Conservation (phyloP, 2,888 invertebrate genomes). For the Pecten maximus region DNA sequence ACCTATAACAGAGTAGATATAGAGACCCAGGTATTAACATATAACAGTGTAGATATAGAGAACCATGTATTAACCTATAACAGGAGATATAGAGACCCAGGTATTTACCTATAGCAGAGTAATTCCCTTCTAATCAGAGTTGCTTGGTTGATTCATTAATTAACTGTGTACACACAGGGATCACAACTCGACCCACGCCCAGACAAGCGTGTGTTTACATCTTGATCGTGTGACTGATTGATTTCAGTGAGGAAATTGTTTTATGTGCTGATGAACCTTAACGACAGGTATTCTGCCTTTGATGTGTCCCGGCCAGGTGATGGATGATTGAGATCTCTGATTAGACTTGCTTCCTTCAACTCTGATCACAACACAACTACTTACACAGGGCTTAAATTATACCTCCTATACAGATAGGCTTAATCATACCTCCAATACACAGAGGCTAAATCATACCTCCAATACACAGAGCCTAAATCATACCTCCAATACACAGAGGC, state of each 20-base stretch:
- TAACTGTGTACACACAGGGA: background rate
- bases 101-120: background rate
- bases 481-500: background rate
- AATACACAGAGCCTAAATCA: background rate
- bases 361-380: background rate
- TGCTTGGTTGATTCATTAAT: conserved; percentile 10
- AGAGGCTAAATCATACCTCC: background rate
- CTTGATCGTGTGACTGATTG: conserved; percentile 48
- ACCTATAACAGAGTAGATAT: too few relatives aligned
- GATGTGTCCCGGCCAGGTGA: conserved; percentile 51
- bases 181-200: background rate
- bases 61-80: too few relatives aligned
- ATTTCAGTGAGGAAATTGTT: conserved; percentile 46
- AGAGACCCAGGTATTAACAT: too few relatives aligned
- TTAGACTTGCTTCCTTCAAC: background rate
- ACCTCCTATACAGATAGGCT: background rate
- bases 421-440: background rate
- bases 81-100: too few relatives aligned
- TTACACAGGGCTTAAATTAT: background rate
- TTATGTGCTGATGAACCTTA: conserved; percentile 48
- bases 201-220: conserved; percentile 27
- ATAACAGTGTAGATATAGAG: too few relatives aligned
- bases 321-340: conserved; percentile 43
- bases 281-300: conserved; percentile 51
- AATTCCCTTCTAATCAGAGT: background rate